Evolutionary conservation across 2,888 invertebrate genomes (phyloP).

Genomic region (Malthinus seriepunctatus): DNA sequence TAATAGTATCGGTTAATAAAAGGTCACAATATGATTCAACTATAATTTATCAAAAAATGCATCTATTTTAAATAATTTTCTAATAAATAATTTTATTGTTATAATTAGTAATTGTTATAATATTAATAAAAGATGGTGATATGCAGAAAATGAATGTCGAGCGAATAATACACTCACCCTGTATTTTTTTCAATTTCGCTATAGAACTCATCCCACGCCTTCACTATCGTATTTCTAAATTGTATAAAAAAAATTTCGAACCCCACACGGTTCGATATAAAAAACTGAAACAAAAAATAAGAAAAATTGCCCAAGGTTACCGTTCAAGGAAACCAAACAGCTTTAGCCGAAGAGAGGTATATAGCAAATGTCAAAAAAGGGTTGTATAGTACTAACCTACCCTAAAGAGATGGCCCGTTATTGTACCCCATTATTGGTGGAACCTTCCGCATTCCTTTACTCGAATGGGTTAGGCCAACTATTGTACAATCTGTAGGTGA

Average conservation of each 20-base stretch:
- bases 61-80: conserved; percentile 3
- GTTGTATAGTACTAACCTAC: conserved; percentile 45
- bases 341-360: conserved; percentile 14
- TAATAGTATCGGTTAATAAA: conserved; percentile 5
- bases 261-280: conserved; percentile 11
- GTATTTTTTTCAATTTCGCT: conserved; percentile 12
- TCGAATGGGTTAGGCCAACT: conserved; percentile 33
- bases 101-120: too few species aligned
- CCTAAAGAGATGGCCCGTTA: conserved; percentile 44
- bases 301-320: conserved; percentile 43
- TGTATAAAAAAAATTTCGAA: conserved; percentile 20
- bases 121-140: neutral
- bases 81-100: neutral
- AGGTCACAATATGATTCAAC: conserved; percentile 2
- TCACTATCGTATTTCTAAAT: conserved; percentile 23
- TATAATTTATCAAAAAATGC: neutral
- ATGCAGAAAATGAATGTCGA: neutral
- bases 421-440: conserved; percentile 40
- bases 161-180: conserved; percentile 2
- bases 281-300: conserved; percentile 38
- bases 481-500: conserved; percentile 29
- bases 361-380: conserved; percentile 37
- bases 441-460: conserved; percentile 46
- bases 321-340: conserved; percentile 35
- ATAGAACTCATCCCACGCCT: conserved; percentile 11